Base-by-base conservation (phyloP, 2,888 invertebrate species). In the Lasiommata megera region DNA sequence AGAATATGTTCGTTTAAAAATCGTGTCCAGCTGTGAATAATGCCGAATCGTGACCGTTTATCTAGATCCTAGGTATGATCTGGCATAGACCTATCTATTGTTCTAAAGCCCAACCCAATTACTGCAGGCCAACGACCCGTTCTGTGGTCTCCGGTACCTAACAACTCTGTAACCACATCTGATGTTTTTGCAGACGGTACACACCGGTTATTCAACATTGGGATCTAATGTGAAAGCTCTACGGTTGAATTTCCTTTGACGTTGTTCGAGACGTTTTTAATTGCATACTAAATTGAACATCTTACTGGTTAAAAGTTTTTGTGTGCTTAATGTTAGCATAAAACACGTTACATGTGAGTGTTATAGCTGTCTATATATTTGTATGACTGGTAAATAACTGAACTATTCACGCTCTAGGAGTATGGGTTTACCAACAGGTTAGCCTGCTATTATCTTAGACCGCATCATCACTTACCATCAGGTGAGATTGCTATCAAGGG, bases 21-120 rank as follows among this genome's bases (percentile, higher is more conserved):
- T 46, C 62, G 63, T 62, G 62, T 58, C 62, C 54, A 54, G 60
- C 60, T 53, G 61, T 66, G 67, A 67, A 63, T 64, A 67, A 69
- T 63, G 61, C 52, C 17, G 48, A 69, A 51, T 64, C 67, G 69
- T 69, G 69, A 66, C 59, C 64, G 56, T 67, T 67, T 69, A 69
- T 68, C 67, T 68, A 60, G 64, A 61, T 62, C 50, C 48, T 52
- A 54, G 51, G 47, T 60, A 59, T 53, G 57, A 62, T 58, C 60
- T 62, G 61, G 55, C 60, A 54, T 56, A 60, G 60, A 67, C 65
- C 57, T 54, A 67, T 65, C 65, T 68, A 68, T 67, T 69, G 67
- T 69, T 63, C 63, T 57, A 60, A 54, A 62, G 60, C 58, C 62
- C 64, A 65, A 67, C 57, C 62, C 65, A 67, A 69, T 67, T 67